Base-by-base conservation (phyloP, 1,140 invertebrate genomes). In the Dendroctonus valens region DNA sequence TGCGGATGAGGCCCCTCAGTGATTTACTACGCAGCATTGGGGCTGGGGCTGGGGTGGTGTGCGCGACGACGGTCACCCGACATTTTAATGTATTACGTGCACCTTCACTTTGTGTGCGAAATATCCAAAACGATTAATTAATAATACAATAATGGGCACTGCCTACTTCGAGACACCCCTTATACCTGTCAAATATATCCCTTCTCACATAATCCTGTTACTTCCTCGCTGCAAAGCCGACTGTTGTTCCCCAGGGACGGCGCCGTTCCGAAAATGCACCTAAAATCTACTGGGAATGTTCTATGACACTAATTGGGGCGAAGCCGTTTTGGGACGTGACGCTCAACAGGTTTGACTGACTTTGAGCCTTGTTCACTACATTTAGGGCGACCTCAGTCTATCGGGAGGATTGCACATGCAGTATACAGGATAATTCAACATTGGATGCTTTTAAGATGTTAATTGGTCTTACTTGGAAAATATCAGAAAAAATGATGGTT, bases 1-100 rank as follows among this genome's bases (percentile, higher is more conserved):
- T 54, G 52, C 52, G 7, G 52, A 11, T 11, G 26, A 48, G 8
- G 7, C 8, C 9, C 46, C 58, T 48, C 39, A 8, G 58, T 59
- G 58, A 59, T 59, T 59, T 59, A 59, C 58, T 26, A 26, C 44
- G 6, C 15, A 15, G 38, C 2, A 7, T n/a, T 42, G 46, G 58
- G 42, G 44, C 58, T 26, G 26, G 1, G 26, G 26, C 26, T 26
- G 26, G 26, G 26, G 26, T 3, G 26, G 26, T 26, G 26, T 26
- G 3, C 26, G 26, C 26, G 26, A 26, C 26, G 26, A 26, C 26
- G 26, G 26, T 26, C 26, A 26, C 26, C 26, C 26, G 26, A 26
- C 58, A 9, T 59, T 59, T 58, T 59, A 59, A 59, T 59, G 58
- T 59, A 59, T 59, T 59, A 59, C 58, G 58, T 59, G 58, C n/a